phyloP scores from a whole-genome alignment of 1,140 invertebrate genomes.

The Trinorchestia longiramus region DNA sequence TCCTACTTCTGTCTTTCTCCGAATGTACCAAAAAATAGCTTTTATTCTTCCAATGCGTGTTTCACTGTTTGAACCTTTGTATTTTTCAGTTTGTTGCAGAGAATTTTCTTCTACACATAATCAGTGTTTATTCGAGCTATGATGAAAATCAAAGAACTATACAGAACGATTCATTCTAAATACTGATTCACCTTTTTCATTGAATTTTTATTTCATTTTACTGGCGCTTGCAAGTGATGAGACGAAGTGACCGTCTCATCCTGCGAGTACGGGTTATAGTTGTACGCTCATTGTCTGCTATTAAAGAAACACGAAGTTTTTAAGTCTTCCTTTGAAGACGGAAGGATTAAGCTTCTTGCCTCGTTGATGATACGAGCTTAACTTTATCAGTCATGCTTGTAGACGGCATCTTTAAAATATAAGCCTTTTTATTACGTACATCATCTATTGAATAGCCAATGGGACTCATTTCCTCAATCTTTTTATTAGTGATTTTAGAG shows the following conservation, averaged over 20 bases:
- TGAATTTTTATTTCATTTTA: background rate
- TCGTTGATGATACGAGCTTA: slow-evolving; percentile 15
- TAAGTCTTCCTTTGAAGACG: slow-evolving; percentile 23
- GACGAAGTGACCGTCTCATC: background rate
- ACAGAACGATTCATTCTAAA: background rate
- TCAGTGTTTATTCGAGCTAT: background rate
- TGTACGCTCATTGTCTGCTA: background rate
- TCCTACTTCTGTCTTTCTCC: background rate
- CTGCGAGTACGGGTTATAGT: background rate
- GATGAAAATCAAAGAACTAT: background rate
- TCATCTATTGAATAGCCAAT: background rate
- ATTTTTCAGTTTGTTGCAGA: background rate
- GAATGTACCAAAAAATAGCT: background rate
- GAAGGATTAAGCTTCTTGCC: slow-evolving; percentile 19
- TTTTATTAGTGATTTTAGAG: background rate
- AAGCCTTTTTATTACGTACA: slow-evolving; percentile 9
- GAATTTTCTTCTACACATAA: background rate
- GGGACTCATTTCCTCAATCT: slow-evolving; percentile 7
- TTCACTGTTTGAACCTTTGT: background rate
- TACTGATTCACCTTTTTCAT: background rate
- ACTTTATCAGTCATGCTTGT: background rate
- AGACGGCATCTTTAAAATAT: slow-evolving; percentile 26
- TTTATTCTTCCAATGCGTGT: background rate
- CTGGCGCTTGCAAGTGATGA: background rate
- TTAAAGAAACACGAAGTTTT: background rate